Conservation (phyloP, 2,888 invertebrate species). For the Oithona nana region DNA sequence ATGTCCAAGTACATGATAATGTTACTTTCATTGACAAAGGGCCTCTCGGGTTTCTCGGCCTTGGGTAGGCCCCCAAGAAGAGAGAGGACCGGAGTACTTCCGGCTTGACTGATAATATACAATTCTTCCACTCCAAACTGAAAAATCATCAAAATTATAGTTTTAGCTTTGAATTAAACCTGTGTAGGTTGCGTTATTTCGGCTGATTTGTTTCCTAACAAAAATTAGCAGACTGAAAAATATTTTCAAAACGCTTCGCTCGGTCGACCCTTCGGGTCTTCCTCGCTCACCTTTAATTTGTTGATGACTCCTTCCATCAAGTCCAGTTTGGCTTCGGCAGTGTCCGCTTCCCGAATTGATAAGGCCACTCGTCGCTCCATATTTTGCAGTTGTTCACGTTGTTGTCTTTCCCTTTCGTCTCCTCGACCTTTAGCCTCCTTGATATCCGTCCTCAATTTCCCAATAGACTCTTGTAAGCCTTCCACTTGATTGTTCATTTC, state of each 20-base stretch:
- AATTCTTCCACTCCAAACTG: slow-evolving; percentile 11
- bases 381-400: slow-evolving; percentile 25
- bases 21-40: slow-evolving; percentile 45
- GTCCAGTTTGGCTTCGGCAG: slow-evolving; percentile 27
- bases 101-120: slow-evolving; percentile 4
- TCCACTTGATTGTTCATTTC: slow-evolving; percentile 68
- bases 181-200: no score
- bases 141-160: not conserved
- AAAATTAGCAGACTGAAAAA: no score
- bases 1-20: slow-evolving; percentile 60
- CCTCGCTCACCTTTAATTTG: slow-evolving; percentile 17
- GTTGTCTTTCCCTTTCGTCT: slow-evolving; percentile 17
- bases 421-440: slow-evolving; percentile 39
- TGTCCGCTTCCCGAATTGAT: slow-evolving; percentile 28
- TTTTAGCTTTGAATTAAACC: no score
- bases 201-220: no score
- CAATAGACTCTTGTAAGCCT: slow-evolving; percentile 45
- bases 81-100: slow-evolving; percentile 19
- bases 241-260: no score
- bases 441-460: slow-evolving; percentile 41
- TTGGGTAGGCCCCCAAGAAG: slow-evolving; percentile 1
- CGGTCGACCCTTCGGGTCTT: no score
- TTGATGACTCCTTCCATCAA: slow-evolving; percentile 20
- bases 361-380: slow-evolving; percentile 35
- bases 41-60: slow-evolving; percentile 17